Evolutionary conservation across 2,888 invertebrate species (phyloP).

Genomic region (Microplitis deprimator): DNA sequence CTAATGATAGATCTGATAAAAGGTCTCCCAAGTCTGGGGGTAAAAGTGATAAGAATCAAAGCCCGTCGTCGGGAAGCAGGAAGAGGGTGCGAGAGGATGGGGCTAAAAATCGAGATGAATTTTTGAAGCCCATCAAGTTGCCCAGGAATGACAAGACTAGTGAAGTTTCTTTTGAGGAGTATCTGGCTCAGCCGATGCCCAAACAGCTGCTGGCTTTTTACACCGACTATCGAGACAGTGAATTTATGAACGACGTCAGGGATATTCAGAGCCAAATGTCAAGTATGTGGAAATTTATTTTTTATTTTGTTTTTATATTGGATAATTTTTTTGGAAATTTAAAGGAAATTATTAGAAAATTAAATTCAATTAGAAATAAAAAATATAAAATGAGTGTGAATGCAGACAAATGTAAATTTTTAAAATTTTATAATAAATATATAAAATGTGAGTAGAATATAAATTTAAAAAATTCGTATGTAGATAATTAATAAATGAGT

Average conservation of each 20-base stretch:
- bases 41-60: not conserved
- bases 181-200: slow-evolving; percentile 59
- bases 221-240: slow-evolving; percentile 78
- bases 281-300: slow-evolving; percentile 71
- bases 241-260: slow-evolving; percentile 74
- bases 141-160: not conserved
- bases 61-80: not conserved
- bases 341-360: too few species aligned
- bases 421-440: too few species aligned
- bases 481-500: too few species aligned
- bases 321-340: not conserved
- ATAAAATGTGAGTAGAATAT: too few species aligned
- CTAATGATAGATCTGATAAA: not conserved
- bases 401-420: too few species aligned
- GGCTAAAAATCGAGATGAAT: not conserved
- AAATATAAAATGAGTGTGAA: too few species aligned
- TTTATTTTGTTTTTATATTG: too few species aligned
- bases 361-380: too few species aligned
- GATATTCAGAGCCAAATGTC: slow-evolving; percentile 78
- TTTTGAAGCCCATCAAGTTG: not conserved
- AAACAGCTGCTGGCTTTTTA: slow-evolving; percentile 78
- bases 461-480: too few species aligned
- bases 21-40: not conserved
- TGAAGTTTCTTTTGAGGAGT: slow-evolving; percentile 49
- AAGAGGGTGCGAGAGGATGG: not conserved